Evolutionary conservation across 2,113 vertebrate genomes (phyloP).

Genomic region (Globicephala melas): DNA sequence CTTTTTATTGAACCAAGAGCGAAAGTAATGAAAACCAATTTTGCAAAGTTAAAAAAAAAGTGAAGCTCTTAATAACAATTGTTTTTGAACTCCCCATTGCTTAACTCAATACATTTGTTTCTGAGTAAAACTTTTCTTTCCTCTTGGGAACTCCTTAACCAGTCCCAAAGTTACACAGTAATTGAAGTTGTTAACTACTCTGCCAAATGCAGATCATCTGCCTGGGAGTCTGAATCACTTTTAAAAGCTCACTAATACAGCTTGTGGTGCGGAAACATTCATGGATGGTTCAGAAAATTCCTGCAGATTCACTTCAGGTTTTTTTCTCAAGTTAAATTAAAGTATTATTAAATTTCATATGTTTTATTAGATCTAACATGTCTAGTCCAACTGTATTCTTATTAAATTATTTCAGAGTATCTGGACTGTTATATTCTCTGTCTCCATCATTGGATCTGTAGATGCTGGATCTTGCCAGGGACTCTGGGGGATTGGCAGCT

Average conservation of each 20-base stretch:
- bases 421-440: background rate
- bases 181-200: constrained; percentile 62
- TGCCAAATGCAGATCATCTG: constrained; percentile 52
- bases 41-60: constrained; percentile 55
- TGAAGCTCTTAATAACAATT: constrained; percentile 68
- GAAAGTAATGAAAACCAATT: constrained; percentile 71
- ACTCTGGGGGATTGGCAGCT: background rate
- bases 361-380: constrained; percentile 17
- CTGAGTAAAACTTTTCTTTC: constrained; percentile 62
- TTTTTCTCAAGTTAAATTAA: background rate
- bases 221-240: constrained; percentile 52
- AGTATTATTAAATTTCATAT: constrained; percentile 38
- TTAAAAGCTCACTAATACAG: constrained; percentile 56
- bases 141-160: constrained; percentile 53
- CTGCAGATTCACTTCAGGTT: background rate
- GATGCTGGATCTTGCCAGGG: background rate
- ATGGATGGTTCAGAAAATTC: constrained; percentile 43
- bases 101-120: constrained; percentile 65
- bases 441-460: background rate
- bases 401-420: constrained; percentile 13
- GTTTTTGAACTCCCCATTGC: constrained; percentile 67
- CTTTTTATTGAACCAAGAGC: constrained; percentile 62
- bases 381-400: constrained; percentile 29
- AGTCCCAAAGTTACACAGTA: constrained; percentile 51
- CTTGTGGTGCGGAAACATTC: constrained; percentile 18